Conservation (phyloP, 2,113 vertebrate genomes). For the Cottus gobio region DNA sequence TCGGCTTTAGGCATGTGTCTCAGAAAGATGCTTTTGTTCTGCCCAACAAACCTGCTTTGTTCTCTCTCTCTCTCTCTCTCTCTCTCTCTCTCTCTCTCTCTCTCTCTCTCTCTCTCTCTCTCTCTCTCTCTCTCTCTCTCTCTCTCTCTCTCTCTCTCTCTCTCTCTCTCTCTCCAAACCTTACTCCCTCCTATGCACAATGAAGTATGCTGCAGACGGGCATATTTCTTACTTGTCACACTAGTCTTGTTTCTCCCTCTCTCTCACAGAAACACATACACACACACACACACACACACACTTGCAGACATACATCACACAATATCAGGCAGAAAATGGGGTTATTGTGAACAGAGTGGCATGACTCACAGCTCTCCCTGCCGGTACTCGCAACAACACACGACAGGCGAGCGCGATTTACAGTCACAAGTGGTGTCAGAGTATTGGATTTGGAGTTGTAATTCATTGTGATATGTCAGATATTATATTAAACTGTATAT, state of each 20-base stretch:
- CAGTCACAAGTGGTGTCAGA: not conserved
- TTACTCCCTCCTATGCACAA: not conserved
- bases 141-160: not conserved
- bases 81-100: too few relatives aligned
- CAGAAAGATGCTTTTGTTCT: conserved; percentile 65
- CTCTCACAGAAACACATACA: not conserved
- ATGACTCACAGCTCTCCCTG: conserved; percentile 66
- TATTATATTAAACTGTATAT: not conserved
- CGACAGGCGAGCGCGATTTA: conserved; percentile 38
- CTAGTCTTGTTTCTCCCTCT: conserved; percentile 7
- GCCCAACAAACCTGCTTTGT: conserved; percentile 52
- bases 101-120: not conserved
- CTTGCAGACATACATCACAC: conserved; percentile 45
- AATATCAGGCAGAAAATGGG: conserved; percentile 41
- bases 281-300: conserved; percentile 8
- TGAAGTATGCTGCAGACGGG: conserved; percentile 22
- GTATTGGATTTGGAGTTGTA: not conserved
- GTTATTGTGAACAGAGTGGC: conserved; percentile 43
- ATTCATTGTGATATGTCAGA: not conserved
- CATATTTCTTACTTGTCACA: conserved; percentile 20
- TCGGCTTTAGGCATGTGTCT: conserved; percentile 34
- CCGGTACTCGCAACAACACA: conserved; percentile 37
- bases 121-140: too few relatives aligned
- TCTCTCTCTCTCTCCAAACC: conserved; percentile 4
- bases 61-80: conserved; percentile 15